Evolutionary conservation across 1,140 invertebrate genomes (phyloP), one percentile per base, ranked within the genome.

Genomic region (Drosophila micromelanica): DNA sequence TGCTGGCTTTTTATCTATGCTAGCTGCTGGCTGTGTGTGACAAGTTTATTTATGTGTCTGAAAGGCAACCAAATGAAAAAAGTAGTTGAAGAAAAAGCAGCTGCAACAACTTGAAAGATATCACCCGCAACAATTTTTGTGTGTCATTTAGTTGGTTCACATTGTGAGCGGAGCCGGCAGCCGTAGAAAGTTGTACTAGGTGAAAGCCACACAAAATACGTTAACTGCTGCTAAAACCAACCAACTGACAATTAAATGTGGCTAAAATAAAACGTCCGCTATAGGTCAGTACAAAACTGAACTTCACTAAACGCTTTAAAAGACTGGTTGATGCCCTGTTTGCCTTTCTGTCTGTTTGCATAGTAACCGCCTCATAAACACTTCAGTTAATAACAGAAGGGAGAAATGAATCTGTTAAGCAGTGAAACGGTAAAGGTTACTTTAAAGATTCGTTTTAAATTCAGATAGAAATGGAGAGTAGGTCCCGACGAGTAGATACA

Each of bases 31-130:
- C 56, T 82, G 79, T 59, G 80, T 85, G 80, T 76, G 80, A 85
- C 84, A 87, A 87, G 71, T 87, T 87, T 87, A 87, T 87, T 87
- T 87, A 87, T 87, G 82, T 87, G 82, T 87, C 82, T 87, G 82
- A 84, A 45, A 75, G 60, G 84, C 78, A 71, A 42, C 56, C 60
- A 79, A 61, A 76, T 69, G 65, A 64, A 63, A 68, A 73, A 74
- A 56, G 45, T 55, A 59, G 48, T 37, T 46, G 40, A 65, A 69
- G 35, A 64, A 55, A 72, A 73, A 56, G 65, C 49, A 37, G 48
- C 52, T 65, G 65, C 60, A 78, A 57, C 74, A 85, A 86, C 78
- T 87, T 89, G 73, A 82, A 85, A 87, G 84, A 82, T 61, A 79
- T 73, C 65, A 78, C 55, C 62, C 62, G 71, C 68, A 65, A 37